Conservation (phyloP, 2,113 vertebrate species). For the Grus americana region DNA sequence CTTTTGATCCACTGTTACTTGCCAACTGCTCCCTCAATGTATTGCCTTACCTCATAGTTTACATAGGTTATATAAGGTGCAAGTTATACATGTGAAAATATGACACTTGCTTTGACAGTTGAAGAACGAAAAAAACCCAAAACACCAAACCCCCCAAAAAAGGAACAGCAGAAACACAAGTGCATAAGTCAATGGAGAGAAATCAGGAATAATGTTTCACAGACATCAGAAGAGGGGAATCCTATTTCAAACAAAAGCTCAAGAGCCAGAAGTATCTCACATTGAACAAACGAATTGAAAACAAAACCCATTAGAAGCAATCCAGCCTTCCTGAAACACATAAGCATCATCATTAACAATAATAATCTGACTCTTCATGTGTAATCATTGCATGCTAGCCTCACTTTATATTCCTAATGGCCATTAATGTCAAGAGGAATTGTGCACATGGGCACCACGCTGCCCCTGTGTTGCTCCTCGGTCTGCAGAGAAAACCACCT, state of each 20-base stretch:
- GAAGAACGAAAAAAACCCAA: not conserved
- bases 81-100: not conserved
- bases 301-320: conserved; percentile 33
- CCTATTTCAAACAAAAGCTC: not conserved
- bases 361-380: conserved; percentile 21
- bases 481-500: not conserved
- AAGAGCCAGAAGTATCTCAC: not conserved
- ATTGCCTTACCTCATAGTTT: not conserved
- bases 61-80: not conserved
- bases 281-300: not conserved
- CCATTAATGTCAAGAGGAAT: conserved; percentile 17
- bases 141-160: not conserved
- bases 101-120: not conserved
- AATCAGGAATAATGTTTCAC: not conserved
- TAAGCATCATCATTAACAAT: conserved; percentile 20
- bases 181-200: not conserved
- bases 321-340: not conserved
- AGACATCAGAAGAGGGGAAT: not conserved
- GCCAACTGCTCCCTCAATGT: not conserved
- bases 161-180: not conserved
- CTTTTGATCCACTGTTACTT: not conserved
- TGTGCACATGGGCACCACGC: not conserved
- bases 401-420: not conserved
- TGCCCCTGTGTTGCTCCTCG: fast-evolving
- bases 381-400: not conserved